A percentile compares a stretch with the other conserved stretches of the same genome.
Conservation (phyloP, 2,888 invertebrate genomes). For the Beris chalybata region DNA sequence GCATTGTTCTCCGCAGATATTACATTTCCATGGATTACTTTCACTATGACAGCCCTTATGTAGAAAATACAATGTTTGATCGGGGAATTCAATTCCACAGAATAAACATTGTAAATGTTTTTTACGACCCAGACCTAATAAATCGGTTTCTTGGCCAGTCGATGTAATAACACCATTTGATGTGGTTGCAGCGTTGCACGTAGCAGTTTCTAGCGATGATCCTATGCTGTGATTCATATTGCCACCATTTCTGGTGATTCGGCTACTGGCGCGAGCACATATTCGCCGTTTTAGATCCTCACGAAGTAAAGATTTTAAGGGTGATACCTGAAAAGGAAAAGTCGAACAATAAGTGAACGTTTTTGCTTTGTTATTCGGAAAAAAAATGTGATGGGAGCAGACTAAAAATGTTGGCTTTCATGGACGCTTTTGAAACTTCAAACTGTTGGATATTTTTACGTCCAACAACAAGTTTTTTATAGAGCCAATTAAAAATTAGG, state of each 20-base stretch:
- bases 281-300: constrained; percentile 83
- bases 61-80: constrained; percentile 93
- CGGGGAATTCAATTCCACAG: constrained; percentile 93
- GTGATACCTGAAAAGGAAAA: constrained; percentile 62
- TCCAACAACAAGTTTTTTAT: too few species aligned
- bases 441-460: too few species aligned
- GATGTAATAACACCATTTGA: constrained; percentile 71
- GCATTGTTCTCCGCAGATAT: constrained; percentile 94
- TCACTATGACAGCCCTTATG: constrained; percentile 98
- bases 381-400: not conserved
- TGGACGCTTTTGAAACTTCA: too few species aligned
- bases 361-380: not conserved
- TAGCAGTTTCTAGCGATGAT: constrained; percentile 52
- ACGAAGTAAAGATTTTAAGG: constrained; percentile 79
- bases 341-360: constrained; percentile 7
- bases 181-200: constrained; percentile 57
- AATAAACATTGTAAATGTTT: constrained; percentile 78
- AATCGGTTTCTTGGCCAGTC: constrained; percentile 65
- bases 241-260: constrained; percentile 53
- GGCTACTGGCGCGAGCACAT: constrained; percentile 67
- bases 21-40: constrained; percentile 95
- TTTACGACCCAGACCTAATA: constrained; percentile 55
- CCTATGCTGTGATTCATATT: constrained; percentile 40
- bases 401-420: too few species aligned
- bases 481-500: too few species aligned